Conservation (phyloP, 2,113 vertebrate species). For the Gobius niger region DNA sequence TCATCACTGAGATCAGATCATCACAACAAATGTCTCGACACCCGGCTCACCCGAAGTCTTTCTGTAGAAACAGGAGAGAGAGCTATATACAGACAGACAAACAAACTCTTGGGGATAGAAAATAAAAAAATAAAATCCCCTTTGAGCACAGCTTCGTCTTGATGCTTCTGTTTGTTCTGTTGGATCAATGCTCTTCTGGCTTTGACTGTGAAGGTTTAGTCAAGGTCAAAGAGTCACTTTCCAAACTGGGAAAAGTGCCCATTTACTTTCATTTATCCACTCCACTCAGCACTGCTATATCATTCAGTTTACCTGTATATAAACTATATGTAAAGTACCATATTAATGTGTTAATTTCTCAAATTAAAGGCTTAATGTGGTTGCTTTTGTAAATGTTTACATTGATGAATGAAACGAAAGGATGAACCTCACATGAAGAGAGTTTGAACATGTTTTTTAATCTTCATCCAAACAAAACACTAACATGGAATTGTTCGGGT, state of each 20-base stretch:
- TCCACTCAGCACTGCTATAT: too few relatives aligned
- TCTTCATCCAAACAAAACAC: not conserved
- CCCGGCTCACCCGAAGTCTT: conserved; percentile 14
- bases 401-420: too few relatives aligned
- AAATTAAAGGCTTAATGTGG: too few relatives aligned
- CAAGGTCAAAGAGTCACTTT: not conserved
- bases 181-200: not conserved
- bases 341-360: too few relatives aligned
- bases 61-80: conserved; percentile 15
- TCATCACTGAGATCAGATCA: not conserved
- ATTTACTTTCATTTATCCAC: too few relatives aligned
- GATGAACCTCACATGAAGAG: too few relatives aligned
- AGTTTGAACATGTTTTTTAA: too few relatives aligned
- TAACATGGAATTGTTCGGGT: not conserved
- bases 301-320: too few relatives aligned
- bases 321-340: too few relatives aligned
- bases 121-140: not conserved
- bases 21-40: not conserved
- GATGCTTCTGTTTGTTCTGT: not conserved
- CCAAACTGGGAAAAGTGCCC: not conserved
- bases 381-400: too few relatives aligned
- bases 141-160: not conserved
- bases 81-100: not conserved
- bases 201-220: conserved; percentile 1
- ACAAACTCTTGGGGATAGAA: conserved; percentile 18